phyloP scores from a whole-genome alignment of 30 jellyfish, hydroid and myxozoan species.

The Aurelia sp. region DNA sequence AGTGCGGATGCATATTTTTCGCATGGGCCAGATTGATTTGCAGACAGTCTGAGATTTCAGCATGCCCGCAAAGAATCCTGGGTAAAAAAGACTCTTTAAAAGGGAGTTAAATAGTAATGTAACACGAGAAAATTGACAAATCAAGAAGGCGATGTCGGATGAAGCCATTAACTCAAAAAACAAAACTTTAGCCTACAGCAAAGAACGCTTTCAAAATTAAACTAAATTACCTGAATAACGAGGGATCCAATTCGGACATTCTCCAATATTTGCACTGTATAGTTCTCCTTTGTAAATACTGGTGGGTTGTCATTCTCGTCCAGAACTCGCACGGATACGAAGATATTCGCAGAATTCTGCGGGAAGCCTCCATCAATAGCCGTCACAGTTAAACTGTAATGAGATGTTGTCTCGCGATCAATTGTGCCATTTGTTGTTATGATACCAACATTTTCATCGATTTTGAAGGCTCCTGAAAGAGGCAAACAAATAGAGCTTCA shows the following conservation, averaged over 20 bases:
- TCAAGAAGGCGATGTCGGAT: not conserved
- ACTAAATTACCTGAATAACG: constrained; percentile 30
- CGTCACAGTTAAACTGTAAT: constrained; percentile 63
- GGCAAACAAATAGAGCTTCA: not conserved
- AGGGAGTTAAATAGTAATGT: too few relatives aligned
- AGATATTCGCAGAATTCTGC: constrained; percentile 31
- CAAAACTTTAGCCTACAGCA: not conserved
- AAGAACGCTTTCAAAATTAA: too few relatives aligned
- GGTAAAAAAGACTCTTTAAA: too few relatives aligned
- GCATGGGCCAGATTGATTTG: too few relatives aligned
- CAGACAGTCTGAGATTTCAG: too few relatives aligned
- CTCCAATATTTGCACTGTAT: constrained; percentile 29
- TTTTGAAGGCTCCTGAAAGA: constrained; percentile 34
- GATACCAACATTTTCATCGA: constrained; percentile 61
- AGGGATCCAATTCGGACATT: constrained; percentile 41
- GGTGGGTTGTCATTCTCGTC: constrained; percentile 91
- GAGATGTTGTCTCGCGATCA: constrained; percentile 70
- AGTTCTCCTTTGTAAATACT: constrained; percentile 30
- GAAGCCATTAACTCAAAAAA: not conserved
- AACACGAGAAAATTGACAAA: not conserved
- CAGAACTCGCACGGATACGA: constrained; percentile 37
- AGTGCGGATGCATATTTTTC: too few relatives aligned
- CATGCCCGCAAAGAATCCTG: too few relatives aligned
- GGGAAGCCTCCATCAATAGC: constrained; percentile 84
- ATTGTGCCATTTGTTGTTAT: constrained; percentile 52